These are phyloP conservation scores for Coptodon bakossiorum DNA, from an alignment of 2,113 vertebrate genomes.

Conservation along the genomic window DNA sequence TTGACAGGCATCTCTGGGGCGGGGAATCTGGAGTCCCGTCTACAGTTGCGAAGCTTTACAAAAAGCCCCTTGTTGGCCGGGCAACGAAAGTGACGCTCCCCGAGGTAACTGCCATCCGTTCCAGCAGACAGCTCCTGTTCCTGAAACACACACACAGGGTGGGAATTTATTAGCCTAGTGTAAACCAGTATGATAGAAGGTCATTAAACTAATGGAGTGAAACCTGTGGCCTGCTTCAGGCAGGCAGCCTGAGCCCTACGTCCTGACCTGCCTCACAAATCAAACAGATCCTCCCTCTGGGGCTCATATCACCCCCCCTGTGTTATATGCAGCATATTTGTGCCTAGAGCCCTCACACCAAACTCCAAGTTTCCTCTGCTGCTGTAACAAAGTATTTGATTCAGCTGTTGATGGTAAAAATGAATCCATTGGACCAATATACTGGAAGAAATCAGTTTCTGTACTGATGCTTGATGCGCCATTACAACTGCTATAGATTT, in stretches of 20 bases:
- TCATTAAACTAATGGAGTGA: neutral
- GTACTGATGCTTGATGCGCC: neutral
- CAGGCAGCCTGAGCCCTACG: neutral
- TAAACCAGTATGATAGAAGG: neutral
- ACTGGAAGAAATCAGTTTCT: neutral
- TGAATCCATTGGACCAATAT: neutral
- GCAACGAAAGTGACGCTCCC: conserved; percentile 74
- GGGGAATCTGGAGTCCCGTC: conserved; percentile 77
- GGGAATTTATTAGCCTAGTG: neutral
- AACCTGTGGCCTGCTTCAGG: neutral
- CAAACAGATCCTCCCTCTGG: neutral
- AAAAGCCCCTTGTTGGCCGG: conserved; percentile 77
- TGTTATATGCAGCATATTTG: neutral
- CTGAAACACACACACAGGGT: conserved; percentile 29
- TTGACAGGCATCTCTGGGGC: conserved; percentile 68
- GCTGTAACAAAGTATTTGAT: neutral
- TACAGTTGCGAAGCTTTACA: conserved; percentile 74
- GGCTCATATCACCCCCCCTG: neutral
- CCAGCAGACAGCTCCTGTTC: conserved; percentile 73
- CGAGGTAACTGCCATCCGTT: conserved; percentile 76
- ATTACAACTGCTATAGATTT: neutral
- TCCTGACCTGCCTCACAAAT: neutral
- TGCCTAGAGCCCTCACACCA: neutral
- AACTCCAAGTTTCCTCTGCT: neutral
- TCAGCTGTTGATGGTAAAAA: neutral